A percentile compares a stretch with the other conserved stretches of the same genome.
phyloP scores from a whole-genome alignment of 2,888 invertebrate genomes.

The Ormia ochracea region DNA sequence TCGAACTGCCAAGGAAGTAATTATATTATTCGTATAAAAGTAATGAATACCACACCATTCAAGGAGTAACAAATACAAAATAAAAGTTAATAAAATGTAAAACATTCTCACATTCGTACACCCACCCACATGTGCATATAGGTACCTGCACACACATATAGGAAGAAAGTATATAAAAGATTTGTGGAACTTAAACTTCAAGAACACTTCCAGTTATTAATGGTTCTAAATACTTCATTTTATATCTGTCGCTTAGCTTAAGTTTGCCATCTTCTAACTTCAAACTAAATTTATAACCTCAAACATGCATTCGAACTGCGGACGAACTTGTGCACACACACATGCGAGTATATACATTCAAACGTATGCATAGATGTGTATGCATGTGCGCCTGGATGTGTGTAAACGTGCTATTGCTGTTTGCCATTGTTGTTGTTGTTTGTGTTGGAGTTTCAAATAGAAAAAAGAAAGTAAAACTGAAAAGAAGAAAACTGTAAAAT shows the following conservation, averaged over 20 bases:
- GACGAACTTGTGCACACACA: too few species aligned
- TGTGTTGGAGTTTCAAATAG: background rate
- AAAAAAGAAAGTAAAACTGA: background rate
- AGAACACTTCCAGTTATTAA: constrained; percentile 49
- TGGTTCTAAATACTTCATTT: constrained; percentile 12
- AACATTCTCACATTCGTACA: too few species aligned
- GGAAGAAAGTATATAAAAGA: background rate
- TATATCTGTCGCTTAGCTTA: background rate
- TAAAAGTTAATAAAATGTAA: too few species aligned
- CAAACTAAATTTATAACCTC: too few species aligned
- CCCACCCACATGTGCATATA: too few species aligned
- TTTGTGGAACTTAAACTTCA: constrained; percentile 29
- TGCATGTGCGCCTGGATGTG: background rate
- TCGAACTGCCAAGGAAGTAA: too few species aligned
- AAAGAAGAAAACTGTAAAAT: constrained; percentile 9
- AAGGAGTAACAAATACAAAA: too few species aligned
- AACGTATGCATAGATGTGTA: background rate
- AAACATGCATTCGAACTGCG: too few species aligned
- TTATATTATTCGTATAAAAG: too few species aligned
- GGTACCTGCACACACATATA: too few species aligned
- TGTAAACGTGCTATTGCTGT: background rate
- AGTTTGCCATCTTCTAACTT: background rate
- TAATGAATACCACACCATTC: too few species aligned
- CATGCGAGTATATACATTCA: too few species aligned
- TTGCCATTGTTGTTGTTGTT: background rate